phyloP scores from a whole-genome alignment of 2,888 invertebrate species.

The Drosophila koepferae region DNA sequence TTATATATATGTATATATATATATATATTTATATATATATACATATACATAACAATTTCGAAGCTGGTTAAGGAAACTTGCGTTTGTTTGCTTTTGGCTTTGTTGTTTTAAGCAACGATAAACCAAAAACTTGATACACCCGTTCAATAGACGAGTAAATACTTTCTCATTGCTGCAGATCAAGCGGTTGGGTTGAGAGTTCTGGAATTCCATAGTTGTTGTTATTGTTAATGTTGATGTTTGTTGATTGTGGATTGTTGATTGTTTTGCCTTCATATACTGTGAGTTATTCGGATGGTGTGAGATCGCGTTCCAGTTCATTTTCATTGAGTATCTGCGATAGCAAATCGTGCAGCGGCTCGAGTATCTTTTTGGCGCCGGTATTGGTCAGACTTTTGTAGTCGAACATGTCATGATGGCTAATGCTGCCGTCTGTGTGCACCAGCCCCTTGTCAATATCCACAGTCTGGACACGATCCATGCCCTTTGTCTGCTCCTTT shows the following conservation, averaged over 20 bases:
- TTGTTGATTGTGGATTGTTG: not conserved
- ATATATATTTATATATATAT: not conserved
- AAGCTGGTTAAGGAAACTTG: conserved; percentile 61
- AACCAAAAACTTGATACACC: conserved; percentile 15
- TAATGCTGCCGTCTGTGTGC: conserved; percentile 92
- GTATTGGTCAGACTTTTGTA: conserved; percentile 94
- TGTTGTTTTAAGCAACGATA: conserved; percentile 19
- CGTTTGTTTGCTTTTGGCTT: conserved; percentile 31
- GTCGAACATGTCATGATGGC: conserved; percentile 96
- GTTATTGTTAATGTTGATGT: not conserved
- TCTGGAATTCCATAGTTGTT: conserved; percentile 17
- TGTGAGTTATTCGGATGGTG: conserved; percentile 88
- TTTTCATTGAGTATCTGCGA: conserved; percentile 92
- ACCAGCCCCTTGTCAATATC: conserved; percentile 92
- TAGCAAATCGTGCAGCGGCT: conserved; percentile 92
- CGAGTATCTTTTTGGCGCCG: conserved; percentile 94
- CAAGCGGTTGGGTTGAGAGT: conserved; percentile 40
- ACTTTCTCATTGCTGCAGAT: conserved; percentile 52
- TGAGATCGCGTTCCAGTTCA: conserved; percentile 90
- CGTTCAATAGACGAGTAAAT: conserved; percentile 43
- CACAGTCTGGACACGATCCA: conserved; percentile 91
- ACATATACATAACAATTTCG: conserved; percentile 3
- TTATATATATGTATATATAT: conserved; percentile 10
- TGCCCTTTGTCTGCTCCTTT: conserved; percentile 87
- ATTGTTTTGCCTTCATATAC: not conserved